Conservation (phyloP, 2,888 invertebrate species). For the Drosophila helvetica region DNA sequence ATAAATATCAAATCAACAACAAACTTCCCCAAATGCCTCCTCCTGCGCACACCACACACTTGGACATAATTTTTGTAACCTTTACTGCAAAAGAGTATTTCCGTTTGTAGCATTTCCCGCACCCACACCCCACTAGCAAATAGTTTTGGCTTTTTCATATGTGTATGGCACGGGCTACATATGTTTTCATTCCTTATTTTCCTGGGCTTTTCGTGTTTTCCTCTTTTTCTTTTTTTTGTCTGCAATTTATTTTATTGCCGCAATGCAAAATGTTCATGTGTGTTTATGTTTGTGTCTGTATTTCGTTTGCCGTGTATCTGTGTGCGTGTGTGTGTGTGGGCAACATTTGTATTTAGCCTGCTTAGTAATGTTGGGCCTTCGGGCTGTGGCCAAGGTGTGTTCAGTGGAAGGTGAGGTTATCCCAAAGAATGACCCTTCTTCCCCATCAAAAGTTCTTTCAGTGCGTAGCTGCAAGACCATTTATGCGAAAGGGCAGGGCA, state of each 20-base stretch:
- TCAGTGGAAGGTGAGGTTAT: not conserved
- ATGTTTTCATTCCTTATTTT: conserved; percentile 50
- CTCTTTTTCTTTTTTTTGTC: conserved; percentile 23
- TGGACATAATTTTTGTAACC: conserved; percentile 32
- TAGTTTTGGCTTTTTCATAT: conserved; percentile 36
- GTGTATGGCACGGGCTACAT: conserved; percentile 29
- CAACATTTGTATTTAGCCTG: conserved; percentile 40
- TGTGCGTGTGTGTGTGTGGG: conserved; percentile 19
- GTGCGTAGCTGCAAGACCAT: no score
- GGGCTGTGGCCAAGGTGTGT: conserved; percentile 13
- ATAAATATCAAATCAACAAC: conserved; percentile 40
- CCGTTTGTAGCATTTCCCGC: conserved; percentile 37
- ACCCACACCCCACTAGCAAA: conserved; percentile 15
- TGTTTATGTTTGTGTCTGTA: conserved; percentile 8
- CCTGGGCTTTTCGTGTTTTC: conserved; percentile 26
- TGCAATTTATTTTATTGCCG: conserved; percentile 58
- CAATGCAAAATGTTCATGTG: conserved; percentile 39
- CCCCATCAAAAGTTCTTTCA: no score
- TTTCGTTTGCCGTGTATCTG: not conserved
- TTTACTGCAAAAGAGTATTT: conserved; percentile 44
- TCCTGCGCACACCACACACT: not conserved
- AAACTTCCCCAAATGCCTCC: conserved; percentile 6
- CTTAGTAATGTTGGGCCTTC: conserved; percentile 28
- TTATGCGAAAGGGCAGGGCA: not conserved
- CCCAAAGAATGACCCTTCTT: not conserved